phyloP scores from a whole-genome alignment of 2,888 invertebrate genomes.

The Tetramorium bicarinatum region DNA sequence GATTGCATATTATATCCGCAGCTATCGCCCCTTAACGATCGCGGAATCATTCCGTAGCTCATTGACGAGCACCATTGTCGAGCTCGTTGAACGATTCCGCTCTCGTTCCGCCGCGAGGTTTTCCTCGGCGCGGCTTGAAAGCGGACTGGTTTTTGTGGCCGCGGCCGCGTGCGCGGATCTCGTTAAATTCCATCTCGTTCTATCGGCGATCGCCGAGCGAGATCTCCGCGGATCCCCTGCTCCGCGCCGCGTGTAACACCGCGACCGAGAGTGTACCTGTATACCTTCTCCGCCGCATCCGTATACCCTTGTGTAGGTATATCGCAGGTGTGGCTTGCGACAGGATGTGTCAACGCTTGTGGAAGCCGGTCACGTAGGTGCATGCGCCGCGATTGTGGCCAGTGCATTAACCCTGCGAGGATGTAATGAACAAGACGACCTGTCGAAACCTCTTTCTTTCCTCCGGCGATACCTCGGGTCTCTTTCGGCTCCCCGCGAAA shows the following conservation, averaged over 20 bases:
- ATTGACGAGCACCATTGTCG: slow-evolving; percentile 70
- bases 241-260: not conserved
- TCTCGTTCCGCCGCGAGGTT: slow-evolving; percentile 72
- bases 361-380: slow-evolving; percentile 80
- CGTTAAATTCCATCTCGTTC: slow-evolving; percentile 56
- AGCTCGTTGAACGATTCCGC: slow-evolving; percentile 67
- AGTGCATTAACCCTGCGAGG: slow-evolving; percentile 74
- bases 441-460: slow-evolving; percentile 56
- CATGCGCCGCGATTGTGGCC: slow-evolving; percentile 74
- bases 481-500: slow-evolving; percentile 42
- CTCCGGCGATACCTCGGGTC: slow-evolving; percentile 53
- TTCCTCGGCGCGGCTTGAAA: slow-evolving; percentile 61
- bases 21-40: slow-evolving; percentile 49
- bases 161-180: slow-evolving; percentile 55
- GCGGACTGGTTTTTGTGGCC: slow-evolving; percentile 71
- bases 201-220: slow-evolving; percentile 64
- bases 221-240: slow-evolving; percentile 49
- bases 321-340: slow-evolving; percentile 80
- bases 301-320: slow-evolving; percentile 64
- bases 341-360: slow-evolving; percentile 81
- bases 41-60: slow-evolving; percentile 67
- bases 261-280: slow-evolving; percentile 19
- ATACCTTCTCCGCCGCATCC: slow-evolving; percentile 46
- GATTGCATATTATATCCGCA: slow-evolving; percentile 53
- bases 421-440: slow-evolving; percentile 67